Evolutionary conservation across 1,140 invertebrate genomes (phyloP).

Genomic region (Cydia strobilella): DNA sequence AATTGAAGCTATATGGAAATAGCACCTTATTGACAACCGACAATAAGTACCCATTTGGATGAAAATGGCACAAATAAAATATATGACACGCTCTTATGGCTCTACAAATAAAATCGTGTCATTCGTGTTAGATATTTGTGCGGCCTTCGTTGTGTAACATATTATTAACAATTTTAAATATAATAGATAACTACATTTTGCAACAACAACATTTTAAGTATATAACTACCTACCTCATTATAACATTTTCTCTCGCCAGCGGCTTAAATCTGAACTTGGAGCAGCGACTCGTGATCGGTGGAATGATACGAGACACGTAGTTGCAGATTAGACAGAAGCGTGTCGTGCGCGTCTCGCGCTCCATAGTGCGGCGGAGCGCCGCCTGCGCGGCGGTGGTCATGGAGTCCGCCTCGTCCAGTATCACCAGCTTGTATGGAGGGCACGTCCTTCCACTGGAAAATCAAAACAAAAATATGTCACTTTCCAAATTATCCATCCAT

Average conservation of each 20-base stretch:
- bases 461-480: not conserved
- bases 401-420: conserved; percentile 99
- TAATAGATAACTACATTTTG: too few relatives aligned
- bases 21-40: too few relatives aligned
- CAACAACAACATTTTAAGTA: too few relatives aligned
- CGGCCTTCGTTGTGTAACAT: too few relatives aligned
- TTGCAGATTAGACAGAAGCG: conserved; percentile 99
- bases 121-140: too few relatives aligned
- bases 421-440: conserved; percentile 97
- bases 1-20: too few relatives aligned
- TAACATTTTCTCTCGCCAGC: conserved; percentile 85
- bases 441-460: conserved; percentile 89
- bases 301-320: conserved; percentile 98
- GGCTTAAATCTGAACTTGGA: conserved; percentile 99
- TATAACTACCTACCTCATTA: conserved; percentile 75
- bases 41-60: too few relatives aligned
- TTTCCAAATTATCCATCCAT: too few relatives aligned
- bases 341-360: conserved; percentile 96
- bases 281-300: conserved; percentile 98
- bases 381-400: conserved; percentile 98
- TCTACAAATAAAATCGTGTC: too few relatives aligned
- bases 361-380: conserved; percentile 98
- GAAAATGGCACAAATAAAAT: too few relatives aligned
- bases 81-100: too few relatives aligned
- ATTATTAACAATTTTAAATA: too few relatives aligned